Evolutionary conservation across 1,140 invertebrate genomes (phyloP).

Genomic region (Caenorhabditis latens): DNA sequence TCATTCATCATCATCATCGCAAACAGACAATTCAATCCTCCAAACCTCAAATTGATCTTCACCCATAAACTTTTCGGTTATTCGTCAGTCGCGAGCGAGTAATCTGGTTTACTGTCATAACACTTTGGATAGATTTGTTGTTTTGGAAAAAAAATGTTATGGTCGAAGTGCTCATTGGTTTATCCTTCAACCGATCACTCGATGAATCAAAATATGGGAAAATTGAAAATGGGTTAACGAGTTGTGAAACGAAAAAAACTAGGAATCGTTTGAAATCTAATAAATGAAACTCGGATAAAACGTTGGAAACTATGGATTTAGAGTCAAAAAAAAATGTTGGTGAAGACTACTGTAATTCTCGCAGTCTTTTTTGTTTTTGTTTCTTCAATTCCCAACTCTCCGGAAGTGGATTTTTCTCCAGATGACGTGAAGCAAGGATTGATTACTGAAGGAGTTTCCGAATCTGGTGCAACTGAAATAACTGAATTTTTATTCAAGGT

Average conservation of each 20-base stretch:
- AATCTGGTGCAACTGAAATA: neutral
- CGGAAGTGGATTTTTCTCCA: neutral
- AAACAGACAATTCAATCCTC: neutral
- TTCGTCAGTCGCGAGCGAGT: neutral
- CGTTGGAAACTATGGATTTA: neutral
- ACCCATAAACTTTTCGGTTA: neutral
- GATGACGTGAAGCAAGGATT: neutral
- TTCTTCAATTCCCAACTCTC: neutral
- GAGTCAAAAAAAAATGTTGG: neutral
- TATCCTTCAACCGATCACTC: neutral
- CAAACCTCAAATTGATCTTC: constrained; percentile 7
- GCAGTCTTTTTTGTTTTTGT: neutral
- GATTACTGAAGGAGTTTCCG: neutral
- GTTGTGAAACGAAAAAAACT: neutral
- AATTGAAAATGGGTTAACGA: too few relatives aligned
- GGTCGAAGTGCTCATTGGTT: neutral
- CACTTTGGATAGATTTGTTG: neutral
- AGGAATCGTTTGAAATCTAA: neutral
- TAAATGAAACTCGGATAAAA: constrained; percentile 1
- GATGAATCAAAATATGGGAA: neutral
- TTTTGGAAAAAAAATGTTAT: neutral
- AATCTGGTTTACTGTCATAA: constrained; percentile 32
- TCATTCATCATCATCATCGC: neutral
- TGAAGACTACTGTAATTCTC: neutral
- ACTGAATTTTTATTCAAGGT: constrained; percentile 34